Percentiles rank a stretch among this genome's conserved stretches.
These are phyloP conservation scores for Phalacrocorax aristotelis DNA, from an alignment of 2,113 vertebrate species.

Conservation along the genomic window DNA sequence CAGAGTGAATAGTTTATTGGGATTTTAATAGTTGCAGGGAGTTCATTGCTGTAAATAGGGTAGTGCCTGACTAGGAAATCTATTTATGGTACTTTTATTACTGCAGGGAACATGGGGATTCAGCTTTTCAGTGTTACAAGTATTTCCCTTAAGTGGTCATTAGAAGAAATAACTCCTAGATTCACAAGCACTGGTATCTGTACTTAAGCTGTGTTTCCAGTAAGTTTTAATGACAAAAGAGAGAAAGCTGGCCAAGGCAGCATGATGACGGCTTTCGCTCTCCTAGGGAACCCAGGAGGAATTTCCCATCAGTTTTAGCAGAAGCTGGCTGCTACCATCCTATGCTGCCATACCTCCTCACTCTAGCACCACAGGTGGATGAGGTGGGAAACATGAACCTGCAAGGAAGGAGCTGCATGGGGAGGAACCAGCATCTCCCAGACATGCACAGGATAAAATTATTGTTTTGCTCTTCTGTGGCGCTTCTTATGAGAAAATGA, in stretches of 20 bases:
- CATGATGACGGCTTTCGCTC: not conserved
- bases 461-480: not conserved
- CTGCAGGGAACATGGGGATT: not conserved
- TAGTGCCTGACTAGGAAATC: not conserved
- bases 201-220: not conserved
- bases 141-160: not conserved
- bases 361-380: accelerated
- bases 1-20: not conserved
- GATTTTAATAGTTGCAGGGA: not conserved
- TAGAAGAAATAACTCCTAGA: constrained; percentile 12
- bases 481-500: not conserved
- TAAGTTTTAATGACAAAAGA: not conserved
- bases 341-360: not conserved
- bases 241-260: not conserved
- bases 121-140: not conserved
- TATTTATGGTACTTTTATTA: constrained; percentile 12
- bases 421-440: not conserved
- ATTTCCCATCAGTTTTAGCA: not conserved
- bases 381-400: not conserved
- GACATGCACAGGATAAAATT: not conserved
- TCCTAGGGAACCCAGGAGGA: not conserved
- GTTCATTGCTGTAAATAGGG: not conserved
- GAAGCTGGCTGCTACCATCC: not conserved
- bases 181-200: not conserved
- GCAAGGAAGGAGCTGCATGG: not conserved